A percentile compares a stretch with the other conserved stretches of the same genome.
These are phyloP conservation scores for Podabrus alpinus DNA, from an alignment of 2,888 invertebrate genomes.

Conservation along the genomic window DNA sequence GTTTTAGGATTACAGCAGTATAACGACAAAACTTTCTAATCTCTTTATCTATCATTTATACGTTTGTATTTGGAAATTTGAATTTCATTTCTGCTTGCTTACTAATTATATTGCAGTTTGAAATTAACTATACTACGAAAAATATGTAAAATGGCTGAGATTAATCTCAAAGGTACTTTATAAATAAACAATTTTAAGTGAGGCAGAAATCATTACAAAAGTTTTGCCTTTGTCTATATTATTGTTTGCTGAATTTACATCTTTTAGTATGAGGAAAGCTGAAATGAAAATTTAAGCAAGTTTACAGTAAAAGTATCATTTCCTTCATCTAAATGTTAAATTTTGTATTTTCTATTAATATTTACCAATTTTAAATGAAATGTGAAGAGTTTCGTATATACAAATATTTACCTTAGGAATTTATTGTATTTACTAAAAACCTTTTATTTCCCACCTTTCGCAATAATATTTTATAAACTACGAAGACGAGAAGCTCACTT, in stretches of 20 bases:
- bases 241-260: neutral
- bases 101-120: constrained; percentile 19
- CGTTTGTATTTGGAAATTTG: constrained; percentile 24
- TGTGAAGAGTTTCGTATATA: neutral
- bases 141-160: constrained; percentile 8
- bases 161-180: constrained; percentile 2
- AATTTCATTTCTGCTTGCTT: constrained; percentile 23
- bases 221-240: neutral
- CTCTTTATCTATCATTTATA: constrained; percentile 32
- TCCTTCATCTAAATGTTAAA: neutral
- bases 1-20: constrained; percentile 20
- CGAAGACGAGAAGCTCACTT: neutral
- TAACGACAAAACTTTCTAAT: constrained; percentile 29
- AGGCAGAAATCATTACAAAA: neutral
- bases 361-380: neutral
- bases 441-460: neutral
- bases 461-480: neutral
- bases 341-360: neutral
- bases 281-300: neutral
- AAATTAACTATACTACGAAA: constrained; percentile 8
- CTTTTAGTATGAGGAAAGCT: neutral
- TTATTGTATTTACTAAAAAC: neutral
- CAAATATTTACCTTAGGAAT: neutral
- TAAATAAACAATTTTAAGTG: neutral
- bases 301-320: neutral